A percentile compares a stretch with the other conserved stretches of the same genome.
These are phyloP conservation scores for Leucozona laternaria DNA, from an alignment of 2,888 invertebrate genomes.

Conservation along the genomic window DNA sequence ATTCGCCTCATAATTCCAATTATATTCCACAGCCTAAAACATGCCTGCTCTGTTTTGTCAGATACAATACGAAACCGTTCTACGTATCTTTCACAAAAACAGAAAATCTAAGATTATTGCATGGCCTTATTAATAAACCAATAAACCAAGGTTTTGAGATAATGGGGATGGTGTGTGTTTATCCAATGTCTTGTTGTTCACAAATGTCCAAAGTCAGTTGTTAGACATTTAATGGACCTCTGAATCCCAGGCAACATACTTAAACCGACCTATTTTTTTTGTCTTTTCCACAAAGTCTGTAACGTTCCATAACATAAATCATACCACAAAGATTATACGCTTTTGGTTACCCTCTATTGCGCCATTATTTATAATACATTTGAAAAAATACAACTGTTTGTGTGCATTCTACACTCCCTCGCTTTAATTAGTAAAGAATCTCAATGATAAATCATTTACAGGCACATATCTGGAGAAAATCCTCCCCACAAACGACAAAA, in stretches of 20 bases:
- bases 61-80: background rate
- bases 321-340: constrained; percentile 28
- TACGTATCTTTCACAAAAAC: background rate
- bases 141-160: background rate
- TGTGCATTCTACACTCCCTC: background rate
- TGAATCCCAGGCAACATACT: background rate
- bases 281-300: constrained; percentile 1
- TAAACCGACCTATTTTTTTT: background rate
- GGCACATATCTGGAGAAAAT: constrained; percentile 37
- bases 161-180: background rate
- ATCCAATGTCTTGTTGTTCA: background rate
- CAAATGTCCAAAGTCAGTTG: background rate
- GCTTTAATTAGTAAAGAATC: constrained; percentile 27
- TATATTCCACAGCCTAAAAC: background rate
- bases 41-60: background rate
- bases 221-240: background rate
- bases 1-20: background rate
- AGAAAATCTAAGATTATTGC: background rate
- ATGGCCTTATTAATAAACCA: background rate
- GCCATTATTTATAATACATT: background rate
- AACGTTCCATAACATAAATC: constrained; percentile 27
- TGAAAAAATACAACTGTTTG: background rate
- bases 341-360: constrained; percentile 1
- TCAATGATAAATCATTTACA: constrained; percentile 42
- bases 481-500: constrained; percentile 18